Base-by-base conservation (phyloP, 2,113 vertebrate genomes). In the Cinclus cinclus region DNA sequence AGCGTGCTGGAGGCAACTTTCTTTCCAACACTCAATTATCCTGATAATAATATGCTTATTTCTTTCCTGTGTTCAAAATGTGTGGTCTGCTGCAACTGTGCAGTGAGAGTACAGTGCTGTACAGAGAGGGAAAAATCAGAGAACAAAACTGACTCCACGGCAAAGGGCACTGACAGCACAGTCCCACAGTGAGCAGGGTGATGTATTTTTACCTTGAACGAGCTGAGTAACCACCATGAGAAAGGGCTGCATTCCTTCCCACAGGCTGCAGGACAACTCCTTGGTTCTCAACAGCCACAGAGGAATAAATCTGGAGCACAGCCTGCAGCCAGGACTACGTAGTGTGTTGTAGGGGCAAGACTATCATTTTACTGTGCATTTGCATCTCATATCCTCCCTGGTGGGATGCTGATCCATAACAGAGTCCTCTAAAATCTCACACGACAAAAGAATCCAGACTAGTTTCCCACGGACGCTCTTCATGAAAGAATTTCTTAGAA, bases 391-490 rank as follows among this genome's bases (percentile, higher is more conserved):
- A 11, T 78, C 83, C 80, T 96, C 92, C 88, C 88, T 52, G 62
- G 89, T 90, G 92, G 80, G 90, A 94, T 79, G 83, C 65, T 81
- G 94, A 90, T 88, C 83, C 46, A 5, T 76, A 75, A 50, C 77
- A 42, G 73, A 83, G 74, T 63, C 88, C 68, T 88, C 85, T 78
- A 42, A 95, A 89, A 63, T 95, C 92, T 96, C 94, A 56, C 88
- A 93, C 73, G 46, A 70, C 86, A 82, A 92, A 95, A 79, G 93
- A 96, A 95, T 95, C 90, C 77, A 53, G 64, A 33, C n/a, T 75
- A 94, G 88, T 93, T 95, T 96, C 94, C 92, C 95, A 96, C 86
- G 86, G 90, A 78, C 64, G 3, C 55, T 93, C 65, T 95, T 69
- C 78, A 59, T 78, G 50, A 71, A 96, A 86, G 80, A 89, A 94